A percentile compares a stretch with the other conserved stretches of the same genome.
These are phyloP conservation scores for Capreolus pygargus DNA, from an alignment of 2,113 vertebrate species.

Conservation along the genomic window DNA sequence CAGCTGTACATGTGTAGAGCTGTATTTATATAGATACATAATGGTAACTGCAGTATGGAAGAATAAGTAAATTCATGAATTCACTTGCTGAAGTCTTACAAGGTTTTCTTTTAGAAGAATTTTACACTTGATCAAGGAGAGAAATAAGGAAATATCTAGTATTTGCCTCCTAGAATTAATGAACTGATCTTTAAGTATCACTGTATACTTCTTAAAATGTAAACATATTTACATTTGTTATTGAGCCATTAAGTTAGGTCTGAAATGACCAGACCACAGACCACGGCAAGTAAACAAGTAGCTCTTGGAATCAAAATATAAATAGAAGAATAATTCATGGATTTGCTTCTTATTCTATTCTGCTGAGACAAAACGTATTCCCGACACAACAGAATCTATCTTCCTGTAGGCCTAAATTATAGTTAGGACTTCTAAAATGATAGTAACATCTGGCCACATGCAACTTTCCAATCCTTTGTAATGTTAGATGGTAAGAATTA, in stretches of 20 bases:
- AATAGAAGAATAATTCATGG: conserved; percentile 43
- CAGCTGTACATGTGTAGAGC: neutral
- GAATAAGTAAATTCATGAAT: neutral
- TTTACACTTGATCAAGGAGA: conserved; percentile 12
- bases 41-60: neutral
- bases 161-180: conserved; percentile 37
- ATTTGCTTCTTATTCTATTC: conserved; percentile 24
- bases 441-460: neutral
- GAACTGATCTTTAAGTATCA: neutral
- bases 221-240: conserved; percentile 46
- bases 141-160: conserved; percentile 21
- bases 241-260: conserved; percentile 16
- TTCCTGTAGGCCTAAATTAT: neutral
- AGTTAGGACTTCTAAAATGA: neutral
- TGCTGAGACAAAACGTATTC: conserved; percentile 18
- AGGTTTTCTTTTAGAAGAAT: conserved; percentile 29
- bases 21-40: neutral
- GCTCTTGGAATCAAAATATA: conserved; percentile 44
- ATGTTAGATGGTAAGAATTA: neutral
- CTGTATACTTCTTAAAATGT: conserved; percentile 22
- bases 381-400: neutral
- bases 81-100: conserved; percentile 20
- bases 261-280: conserved; percentile 48
- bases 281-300: conserved; percentile 43
- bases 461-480: neutral